Evolutionary conservation across 2,113 vertebrate species (phyloP).

Genomic region (Phrynocephalus versicolor): DNA sequence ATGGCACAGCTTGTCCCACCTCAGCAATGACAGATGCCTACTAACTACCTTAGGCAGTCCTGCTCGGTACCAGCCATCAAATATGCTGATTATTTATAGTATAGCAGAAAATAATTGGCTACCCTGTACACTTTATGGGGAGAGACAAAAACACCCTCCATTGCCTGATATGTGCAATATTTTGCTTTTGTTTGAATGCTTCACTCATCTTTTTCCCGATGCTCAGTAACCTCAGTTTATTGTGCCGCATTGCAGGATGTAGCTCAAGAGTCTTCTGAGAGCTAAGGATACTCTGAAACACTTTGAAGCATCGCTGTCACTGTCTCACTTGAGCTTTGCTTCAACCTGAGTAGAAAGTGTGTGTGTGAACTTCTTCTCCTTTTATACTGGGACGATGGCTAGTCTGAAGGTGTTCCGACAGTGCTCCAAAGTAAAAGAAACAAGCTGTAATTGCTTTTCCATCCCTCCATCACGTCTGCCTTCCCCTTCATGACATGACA

Average conservation of each 20-base stretch:
- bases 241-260: background rate
- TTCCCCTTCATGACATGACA: conserved; percentile 19
- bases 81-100: background rate
- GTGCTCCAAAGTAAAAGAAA: conserved; percentile 10
- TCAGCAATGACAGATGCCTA: background rate
- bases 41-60: background rate
- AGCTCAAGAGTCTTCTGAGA: background rate
- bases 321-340: background rate
- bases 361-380: background rate
- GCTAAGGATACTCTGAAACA: background rate
- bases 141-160: background rate
- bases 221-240: background rate
- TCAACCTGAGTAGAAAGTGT: background rate
- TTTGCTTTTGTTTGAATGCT: background rate
- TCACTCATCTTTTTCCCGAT: background rate
- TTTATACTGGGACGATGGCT: background rate
- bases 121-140: background rate
- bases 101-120: conserved; percentile 1
- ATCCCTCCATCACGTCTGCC: conserved; percentile 21
- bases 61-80: background rate
- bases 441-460: conserved; percentile 28
- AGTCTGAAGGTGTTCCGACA: background rate
- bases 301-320: background rate
- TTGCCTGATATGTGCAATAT: background rate
- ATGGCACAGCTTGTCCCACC: background rate